Base-by-base conservation (phyloP, 2,888 invertebrate species). In the Oscheius onirici region DNA sequence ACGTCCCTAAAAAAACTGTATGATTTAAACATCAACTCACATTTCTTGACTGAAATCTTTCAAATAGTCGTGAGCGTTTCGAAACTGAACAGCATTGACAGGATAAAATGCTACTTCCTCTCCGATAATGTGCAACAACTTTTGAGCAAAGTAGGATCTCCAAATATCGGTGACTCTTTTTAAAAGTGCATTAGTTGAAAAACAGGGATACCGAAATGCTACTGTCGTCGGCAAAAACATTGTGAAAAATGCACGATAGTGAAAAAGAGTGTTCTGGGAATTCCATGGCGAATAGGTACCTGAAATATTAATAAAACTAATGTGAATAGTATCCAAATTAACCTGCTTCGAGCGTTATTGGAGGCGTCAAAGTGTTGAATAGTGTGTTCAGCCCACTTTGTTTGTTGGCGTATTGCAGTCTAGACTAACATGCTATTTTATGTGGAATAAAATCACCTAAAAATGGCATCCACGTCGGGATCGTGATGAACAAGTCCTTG, bases 231-330 rank as follows among this genome's bases (percentile, higher is more conserved):
- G 81, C 5, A 81, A 68, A 46, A 79, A 74, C 13, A 81, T 46
- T 10, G 75, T 75, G 63, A 75, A 77, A 66, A 81, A 81, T 0
- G 81, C 79, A 2, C 61, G 51, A 20, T 69, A 61, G 46, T 76
- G 71, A 74, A 81, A 81, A 0, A 81, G 55, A 3, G 81, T 81
- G 51, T 81, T 80, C 49, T 78, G 80, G 0, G 78, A 79, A 49
- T 80, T 80, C 75, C 76, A 79, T 10, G 81, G 81, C 8, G 81
- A 63, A 61, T 76, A 79, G 0, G 74, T 74, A 10, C 61, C 71
- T 34, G 8, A 34, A 34, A n/a, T n/a, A n/a, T n/a, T n/a, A n/a
- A n/a, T n/a, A n/a, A n/a, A n/a, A n/a, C n/a, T 34, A 3, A 6
- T 34, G 3, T 34, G 34, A 34, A 34, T 6, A 3, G 8, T 34